Conservation (phyloP, 2,113 vertebrate genomes). For the Phylloscopus trochilus region DNA sequence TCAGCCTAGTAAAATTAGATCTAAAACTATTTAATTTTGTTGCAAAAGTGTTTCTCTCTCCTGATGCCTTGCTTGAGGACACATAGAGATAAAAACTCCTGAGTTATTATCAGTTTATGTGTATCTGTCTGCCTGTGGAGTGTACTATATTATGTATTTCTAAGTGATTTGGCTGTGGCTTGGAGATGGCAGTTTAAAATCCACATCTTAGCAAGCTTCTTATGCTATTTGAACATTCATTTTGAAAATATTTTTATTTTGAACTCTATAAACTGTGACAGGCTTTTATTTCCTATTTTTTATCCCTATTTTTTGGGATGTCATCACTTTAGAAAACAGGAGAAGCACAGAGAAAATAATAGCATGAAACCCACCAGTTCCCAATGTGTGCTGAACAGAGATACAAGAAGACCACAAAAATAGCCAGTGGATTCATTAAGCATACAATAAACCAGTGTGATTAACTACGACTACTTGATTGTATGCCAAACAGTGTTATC, state of each 20-base stretch:
- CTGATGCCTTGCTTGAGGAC: conserved; percentile 61
- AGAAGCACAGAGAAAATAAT: not conserved
- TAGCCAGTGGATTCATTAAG: not conserved
- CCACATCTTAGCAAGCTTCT: conserved; percentile 5
- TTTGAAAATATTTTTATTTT: conserved; percentile 37
- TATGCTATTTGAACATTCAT: not conserved
- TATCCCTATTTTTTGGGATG: not conserved
- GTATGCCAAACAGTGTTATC: not conserved
- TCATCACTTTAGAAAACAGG: not conserved
- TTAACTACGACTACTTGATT: not conserved
- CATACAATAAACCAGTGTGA: not conserved
- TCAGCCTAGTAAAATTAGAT: conserved; percentile 77
- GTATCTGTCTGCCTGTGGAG: conserved; percentile 39
- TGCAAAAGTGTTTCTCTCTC: conserved; percentile 66
- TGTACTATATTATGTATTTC: conserved; percentile 28
- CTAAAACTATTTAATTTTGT: conserved; percentile 76
- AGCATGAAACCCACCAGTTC: not conserved
- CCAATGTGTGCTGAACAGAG: not conserved
- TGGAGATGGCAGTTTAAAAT: conserved; percentile 43
- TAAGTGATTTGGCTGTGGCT: conserved; percentile 10
- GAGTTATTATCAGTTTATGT: conserved; percentile 61
- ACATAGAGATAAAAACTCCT: conserved; percentile 64
- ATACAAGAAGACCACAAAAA: not conserved
- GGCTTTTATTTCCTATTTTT: not conserved
- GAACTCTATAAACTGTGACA: not conserved